A percentile compares a stretch with the other conserved stretches of the same genome.
These are phyloP conservation scores for Solenopsis fugax DNA, from an alignment of 1,140 invertebrate genomes.

Conservation along the genomic window DNA sequence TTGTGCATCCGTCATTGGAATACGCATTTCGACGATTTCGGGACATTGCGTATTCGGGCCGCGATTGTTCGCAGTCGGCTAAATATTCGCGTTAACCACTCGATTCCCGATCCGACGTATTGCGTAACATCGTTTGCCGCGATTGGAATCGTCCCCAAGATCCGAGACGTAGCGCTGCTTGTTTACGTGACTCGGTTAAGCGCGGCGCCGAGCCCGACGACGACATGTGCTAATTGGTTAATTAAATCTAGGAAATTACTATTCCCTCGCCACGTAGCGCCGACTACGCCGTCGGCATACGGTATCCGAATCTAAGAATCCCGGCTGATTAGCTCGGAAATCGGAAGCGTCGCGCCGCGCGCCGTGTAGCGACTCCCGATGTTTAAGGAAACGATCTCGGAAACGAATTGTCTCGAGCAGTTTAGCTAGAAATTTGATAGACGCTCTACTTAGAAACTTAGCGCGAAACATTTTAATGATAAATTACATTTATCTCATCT, in stretches of 20 bases:
- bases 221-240: slow-evolving; percentile 84
- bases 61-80: not conserved
- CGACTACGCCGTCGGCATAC: slow-evolving; percentile 77
- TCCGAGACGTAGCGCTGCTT: slow-evolving; percentile 77
- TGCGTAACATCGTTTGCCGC: slow-evolving; percentile 61
- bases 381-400: slow-evolving; percentile 20
- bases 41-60: not conserved
- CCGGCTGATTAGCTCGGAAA: slow-evolving; percentile 76
- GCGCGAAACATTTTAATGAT: not conserved
- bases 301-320: slow-evolving; percentile 77
- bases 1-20: not conserved
- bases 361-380: not conserved
- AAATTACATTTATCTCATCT: slow-evolving; percentile 4
- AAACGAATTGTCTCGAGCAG: not conserved
- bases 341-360: slow-evolving; percentile 36
- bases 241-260: slow-evolving; percentile 85
- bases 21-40: slow-evolving; percentile 10
- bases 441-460: not conserved
- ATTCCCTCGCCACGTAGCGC: slow-evolving; percentile 76
- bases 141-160: slow-evolving; percentile 72
- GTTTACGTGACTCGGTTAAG: slow-evolving; percentile 84
- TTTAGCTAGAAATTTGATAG: slow-evolving; percentile 7
- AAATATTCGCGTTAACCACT: slow-evolving; percentile 58
- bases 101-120: slow-evolving; percentile 55
- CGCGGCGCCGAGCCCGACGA: slow-evolving; percentile 64